Percentiles rank a stretch among this genome's conserved stretches.
These are phyloP conservation scores for Aldabrachelys gigantea DNA, from an alignment of 2,113 vertebrate genomes.

Conservation along the genomic window DNA sequence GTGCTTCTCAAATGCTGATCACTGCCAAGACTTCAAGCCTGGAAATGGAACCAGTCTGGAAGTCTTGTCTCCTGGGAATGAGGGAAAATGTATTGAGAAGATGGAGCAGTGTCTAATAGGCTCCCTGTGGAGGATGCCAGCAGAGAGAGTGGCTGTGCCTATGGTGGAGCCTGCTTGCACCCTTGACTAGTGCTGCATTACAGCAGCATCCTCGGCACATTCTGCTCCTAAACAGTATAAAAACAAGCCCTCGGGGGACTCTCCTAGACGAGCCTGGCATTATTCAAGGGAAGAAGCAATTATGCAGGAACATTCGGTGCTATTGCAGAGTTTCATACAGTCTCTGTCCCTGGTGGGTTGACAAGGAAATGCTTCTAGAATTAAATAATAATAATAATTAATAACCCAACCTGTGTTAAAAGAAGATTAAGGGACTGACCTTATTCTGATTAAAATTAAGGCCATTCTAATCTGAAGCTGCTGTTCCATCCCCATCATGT, in stretches of 20 bases:
- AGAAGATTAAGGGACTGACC: not conserved
- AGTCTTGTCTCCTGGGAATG: not conserved
- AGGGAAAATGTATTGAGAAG: constrained; percentile 26
- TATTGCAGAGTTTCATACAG: not conserved
- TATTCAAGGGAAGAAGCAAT: not conserved
- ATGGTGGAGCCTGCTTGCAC: not conserved
- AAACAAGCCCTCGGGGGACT: not conserved
- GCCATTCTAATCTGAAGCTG: not conserved
- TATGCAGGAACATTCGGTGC: not conserved
- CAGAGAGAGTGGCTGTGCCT: not conserved
- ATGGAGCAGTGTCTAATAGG: constrained; percentile 2
- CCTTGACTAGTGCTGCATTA: not conserved
- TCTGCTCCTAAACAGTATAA: not conserved
- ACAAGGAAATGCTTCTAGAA: not conserved
- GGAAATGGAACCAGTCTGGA: constrained; percentile 53
- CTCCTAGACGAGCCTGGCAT: not conserved
- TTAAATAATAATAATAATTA: not conserved
- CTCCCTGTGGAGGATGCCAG: not conserved
- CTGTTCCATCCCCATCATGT: not conserved
- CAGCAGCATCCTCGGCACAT: not conserved
- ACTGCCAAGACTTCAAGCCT: constrained; percentile 52
- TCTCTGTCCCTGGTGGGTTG: constrained; percentile 2
- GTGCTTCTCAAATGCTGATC: constrained; percentile 48
- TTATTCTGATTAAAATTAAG: not conserved
- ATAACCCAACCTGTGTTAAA: not conserved